phyloP scores from a whole-genome alignment of 1,140 invertebrate species.

The Bilobella aurantiaca region DNA sequence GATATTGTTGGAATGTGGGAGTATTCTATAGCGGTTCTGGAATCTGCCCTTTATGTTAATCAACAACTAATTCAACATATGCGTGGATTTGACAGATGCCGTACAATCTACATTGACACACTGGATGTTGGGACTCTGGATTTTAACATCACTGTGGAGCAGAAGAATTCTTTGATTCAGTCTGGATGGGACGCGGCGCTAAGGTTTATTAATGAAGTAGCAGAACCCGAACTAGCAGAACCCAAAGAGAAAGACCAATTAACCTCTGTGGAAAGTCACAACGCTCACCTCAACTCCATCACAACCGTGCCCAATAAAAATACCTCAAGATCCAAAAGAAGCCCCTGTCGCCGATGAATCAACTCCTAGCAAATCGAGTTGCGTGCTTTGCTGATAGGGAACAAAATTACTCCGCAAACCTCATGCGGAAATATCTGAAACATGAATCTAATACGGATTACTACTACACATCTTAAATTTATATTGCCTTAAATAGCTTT shows the following conservation, averaged over 20 bases:
- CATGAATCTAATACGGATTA: no score
- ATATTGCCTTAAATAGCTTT: no score
- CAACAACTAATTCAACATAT: constrained; percentile 4
- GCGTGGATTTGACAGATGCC: neutral
- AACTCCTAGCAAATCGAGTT: no score
- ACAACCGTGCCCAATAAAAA: no score
- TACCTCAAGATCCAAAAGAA: no score
- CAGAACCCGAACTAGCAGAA: neutral
- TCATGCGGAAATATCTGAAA: no score
- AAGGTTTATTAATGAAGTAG: neutral
- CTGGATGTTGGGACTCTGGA: neutral
- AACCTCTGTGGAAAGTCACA: no score
- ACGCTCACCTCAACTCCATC: no score
- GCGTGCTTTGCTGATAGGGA: no score
- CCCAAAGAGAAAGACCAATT: neutral
- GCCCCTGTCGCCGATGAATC: no score
- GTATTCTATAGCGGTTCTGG: neutral
- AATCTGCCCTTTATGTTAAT: neutral
- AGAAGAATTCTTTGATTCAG: neutral
- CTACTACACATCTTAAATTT: no score
- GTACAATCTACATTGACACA: constrained; percentile 5
- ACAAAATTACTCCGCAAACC: no score
- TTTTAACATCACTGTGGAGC: neutral
- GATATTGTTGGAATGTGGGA: neutral
- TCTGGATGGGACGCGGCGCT: constrained; percentile 1